Base-by-base conservation (phyloP, 53 echinoderm and acorn worm species). In the Holothuria scabra region DNA sequence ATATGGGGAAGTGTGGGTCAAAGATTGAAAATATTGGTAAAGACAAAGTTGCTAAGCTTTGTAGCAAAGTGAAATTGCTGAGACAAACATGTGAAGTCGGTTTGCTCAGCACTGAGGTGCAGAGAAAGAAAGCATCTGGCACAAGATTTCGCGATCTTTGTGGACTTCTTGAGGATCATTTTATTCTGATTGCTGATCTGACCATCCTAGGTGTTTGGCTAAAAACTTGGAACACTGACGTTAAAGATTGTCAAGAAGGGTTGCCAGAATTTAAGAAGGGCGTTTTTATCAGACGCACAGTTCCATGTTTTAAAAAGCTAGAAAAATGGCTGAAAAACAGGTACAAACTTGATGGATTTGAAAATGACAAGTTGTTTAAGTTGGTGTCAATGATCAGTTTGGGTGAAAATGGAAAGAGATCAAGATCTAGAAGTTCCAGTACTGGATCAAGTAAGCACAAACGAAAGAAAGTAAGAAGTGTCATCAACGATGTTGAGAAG, bases 261-360 rank as follows among this genome's bases (percentile, higher is more conserved):
- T 11, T 78, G 14, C 56, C 56, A 4, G 78, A 78, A 56, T 78
- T 78, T 31, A 56, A 19, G 5, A 31, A 28, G 19, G 78, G 78
- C 31, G 78, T 78, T 28, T 78, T 78, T 58, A 56, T 16, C 10
- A 56, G 58, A 16, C 78, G 25, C 48, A 12, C 56, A 10, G 78
- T 56, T 9, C 78, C 78, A 19, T 78, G 56, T 31, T 52, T 78
- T 21, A 78, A 21, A n/a, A 78, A 78, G 25, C 52, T 78, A 3
- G 56, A 78, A 5, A 78, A 57, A 28, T 78, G 78, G 78, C 30
- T 78, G 31, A 56, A 28, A 78, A 58, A 78, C 29, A 56, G 78
- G 29, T 78, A 78, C 56, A 56, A 78, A 57, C 21, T 78, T 58
- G 78, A 78, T 78, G 78, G 78, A 8, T 78, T 78, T 32, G 31